These are phyloP conservation scores for Cephus pulcher DNA, from an alignment of 2,888 invertebrate genomes.

Conservation along the genomic window DNA sequence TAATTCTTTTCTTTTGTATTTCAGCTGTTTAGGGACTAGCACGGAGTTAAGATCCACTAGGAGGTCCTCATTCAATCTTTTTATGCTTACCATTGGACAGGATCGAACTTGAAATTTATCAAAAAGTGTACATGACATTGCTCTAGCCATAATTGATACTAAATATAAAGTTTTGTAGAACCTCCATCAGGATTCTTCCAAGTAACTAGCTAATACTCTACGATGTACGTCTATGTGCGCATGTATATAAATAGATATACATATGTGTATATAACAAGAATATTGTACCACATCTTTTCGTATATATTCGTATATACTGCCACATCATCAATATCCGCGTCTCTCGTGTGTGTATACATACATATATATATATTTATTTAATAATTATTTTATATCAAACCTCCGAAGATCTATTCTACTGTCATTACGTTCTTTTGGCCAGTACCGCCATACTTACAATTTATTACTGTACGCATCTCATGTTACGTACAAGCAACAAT, in stretches of 20 bases:
- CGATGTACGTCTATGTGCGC: neutral
- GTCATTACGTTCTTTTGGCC: constrained; percentile 31
- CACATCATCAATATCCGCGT: neutral
- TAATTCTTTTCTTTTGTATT: neutral
- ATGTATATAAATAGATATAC: neutral
- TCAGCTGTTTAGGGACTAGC: neutral
- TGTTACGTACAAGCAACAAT: constrained; percentile 28
- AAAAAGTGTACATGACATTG: neutral
- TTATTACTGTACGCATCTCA: constrained; percentile 37
- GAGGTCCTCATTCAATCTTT: neutral
- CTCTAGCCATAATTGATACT: neutral
- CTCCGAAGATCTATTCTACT: constrained; percentile 13
- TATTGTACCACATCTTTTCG: neutral
- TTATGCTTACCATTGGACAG: neutral
- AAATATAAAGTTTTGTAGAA: neutral
- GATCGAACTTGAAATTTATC: neutral
- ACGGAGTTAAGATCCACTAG: neutral
- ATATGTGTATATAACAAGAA: neutral
- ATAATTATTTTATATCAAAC: neutral
- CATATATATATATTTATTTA: neutral
- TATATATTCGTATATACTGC: neutral
- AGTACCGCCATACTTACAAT: constrained; percentile 41
- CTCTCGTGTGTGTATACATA: neutral
- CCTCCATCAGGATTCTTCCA: neutral
- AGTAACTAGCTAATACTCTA: neutral